phyloP scores from a whole-genome alignment of 2,888 invertebrate genomes.

The Blomia tropicalis region DNA sequence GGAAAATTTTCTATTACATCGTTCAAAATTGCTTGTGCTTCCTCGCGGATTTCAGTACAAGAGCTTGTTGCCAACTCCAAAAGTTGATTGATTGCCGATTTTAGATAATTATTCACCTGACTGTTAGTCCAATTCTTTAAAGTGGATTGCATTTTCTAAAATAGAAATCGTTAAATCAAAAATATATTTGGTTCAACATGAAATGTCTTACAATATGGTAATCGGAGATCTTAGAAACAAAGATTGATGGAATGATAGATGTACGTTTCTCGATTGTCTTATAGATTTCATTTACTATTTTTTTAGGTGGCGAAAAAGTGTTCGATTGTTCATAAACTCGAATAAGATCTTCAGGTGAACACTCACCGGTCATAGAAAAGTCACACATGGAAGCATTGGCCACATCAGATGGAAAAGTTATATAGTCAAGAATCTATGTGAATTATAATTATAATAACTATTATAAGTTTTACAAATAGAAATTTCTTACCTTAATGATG shows the following conservation, averaged over 20 bases:
- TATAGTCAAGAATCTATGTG: conserved; percentile 10
- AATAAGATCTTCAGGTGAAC: not conserved
- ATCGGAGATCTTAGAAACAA: not conserved
- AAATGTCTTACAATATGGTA: not conserved
- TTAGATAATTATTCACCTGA: not conserved
- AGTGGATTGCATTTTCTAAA: not conserved
- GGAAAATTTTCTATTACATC: conserved; percentile 1
- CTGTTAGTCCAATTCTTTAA: not conserved
- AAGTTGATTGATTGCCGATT: not conserved
- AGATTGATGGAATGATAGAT: not conserved
- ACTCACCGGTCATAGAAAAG: not conserved
- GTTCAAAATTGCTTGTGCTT: not conserved
- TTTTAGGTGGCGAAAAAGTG: not conserved
- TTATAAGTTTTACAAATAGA: too few species aligned
- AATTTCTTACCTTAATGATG: too few species aligned
- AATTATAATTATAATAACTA: too few species aligned
- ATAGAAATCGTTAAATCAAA: not conserved
- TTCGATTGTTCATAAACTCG: not conserved
- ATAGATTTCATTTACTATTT: not conserved
- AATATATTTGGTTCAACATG: not conserved
- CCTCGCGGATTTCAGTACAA: not conserved
- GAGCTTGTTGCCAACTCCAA: not conserved
- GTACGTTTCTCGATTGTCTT: not conserved
- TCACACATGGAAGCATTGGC: not conserved
- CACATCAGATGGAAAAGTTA: not conserved